These are phyloP conservation scores for Anomalospiza imberbis DNA, from an alignment of 2,797 vertebrate species.

Conservation along the genomic window DNA sequence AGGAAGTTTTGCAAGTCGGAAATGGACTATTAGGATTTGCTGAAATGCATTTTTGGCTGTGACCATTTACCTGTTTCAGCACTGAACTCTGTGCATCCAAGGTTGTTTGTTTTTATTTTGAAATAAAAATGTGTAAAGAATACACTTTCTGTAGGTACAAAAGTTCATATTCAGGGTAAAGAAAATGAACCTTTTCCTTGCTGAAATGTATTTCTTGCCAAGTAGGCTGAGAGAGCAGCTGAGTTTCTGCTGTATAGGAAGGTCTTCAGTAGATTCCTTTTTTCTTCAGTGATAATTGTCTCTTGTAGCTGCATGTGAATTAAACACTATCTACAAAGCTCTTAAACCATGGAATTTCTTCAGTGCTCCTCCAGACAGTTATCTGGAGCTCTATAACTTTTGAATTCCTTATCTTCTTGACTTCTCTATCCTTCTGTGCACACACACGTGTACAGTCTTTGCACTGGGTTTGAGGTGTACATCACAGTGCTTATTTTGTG, in stretches of 20 bases:
- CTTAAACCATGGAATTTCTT: not conserved
- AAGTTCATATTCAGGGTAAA: not conserved
- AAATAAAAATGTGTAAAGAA: not conserved
- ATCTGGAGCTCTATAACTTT: not conserved
- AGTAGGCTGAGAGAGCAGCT: not conserved
- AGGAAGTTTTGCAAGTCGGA: not conserved
- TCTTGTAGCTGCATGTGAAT: not conserved
- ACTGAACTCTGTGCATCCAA: not conserved
- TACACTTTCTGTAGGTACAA: not conserved
- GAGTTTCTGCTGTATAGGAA: not conserved
- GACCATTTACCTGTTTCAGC: constrained; percentile 23
- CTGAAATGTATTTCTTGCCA: not conserved
- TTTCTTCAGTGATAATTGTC: not conserved
- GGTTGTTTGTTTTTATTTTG: not conserved
- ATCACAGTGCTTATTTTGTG: not conserved
- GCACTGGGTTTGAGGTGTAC: not conserved
- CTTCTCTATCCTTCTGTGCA: not conserved
- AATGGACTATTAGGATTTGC: not conserved
- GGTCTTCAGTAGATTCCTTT: not conserved
- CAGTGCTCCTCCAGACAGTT: not conserved
- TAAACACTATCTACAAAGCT: not conserved
- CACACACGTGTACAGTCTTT: not conserved
- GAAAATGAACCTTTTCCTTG: not conserved
- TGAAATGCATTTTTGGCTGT: not conserved
- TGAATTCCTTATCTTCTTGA: not conserved